Base-by-base conservation (phyloP, 2,888 invertebrate species). In the Crioceris asparagi region DNA sequence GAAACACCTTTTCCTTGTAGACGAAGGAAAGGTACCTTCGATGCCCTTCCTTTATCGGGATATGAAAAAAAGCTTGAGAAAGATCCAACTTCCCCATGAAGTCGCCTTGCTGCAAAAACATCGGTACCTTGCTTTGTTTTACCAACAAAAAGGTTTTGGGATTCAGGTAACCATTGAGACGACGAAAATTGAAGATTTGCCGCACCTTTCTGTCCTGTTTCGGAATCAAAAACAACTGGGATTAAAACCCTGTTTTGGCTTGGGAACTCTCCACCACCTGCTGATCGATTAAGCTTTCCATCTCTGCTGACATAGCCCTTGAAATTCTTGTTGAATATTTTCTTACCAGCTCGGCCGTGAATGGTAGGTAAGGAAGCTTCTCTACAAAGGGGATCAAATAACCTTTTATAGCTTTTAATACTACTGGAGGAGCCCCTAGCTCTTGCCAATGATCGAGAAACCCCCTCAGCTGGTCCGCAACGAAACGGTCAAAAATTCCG, bases 81-180 rank as follows among this genome's bases (percentile, higher is more conserved):
- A 50, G 17, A 21, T 50, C 47, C 12, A 50, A 8, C 21, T 50
- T 50, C 12, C 32, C 40, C 29, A 49, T 2, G 29, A 12, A 44
- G 29, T 49, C 47, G 31, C 25, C 19, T 15, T 21, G 17, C 18
- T 49, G 46, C n/a, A 50, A 37, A 25, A 49, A 50, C 6, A 19
- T 34, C 10, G 46, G 49, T 8, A 50, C 42, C 12, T 48, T 41
- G 11, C 15, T 33, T 3, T 48, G 27, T 12, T 15, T 27, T 6
- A 27, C 15, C 27, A 27, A 12, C 5, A 14, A 15, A 11, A 11
- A 27, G 12, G 12, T 27, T 25, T 27, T 27, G 12, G 11, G 27
- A 6, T 11, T 27, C 15, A 27, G 27, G 10, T 14, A 27, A 4
- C 5, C 15, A 10, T 27, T 27, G 4, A 27, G 27, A 6, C 12